Evolutionary conservation across 2,113 vertebrate species (phyloP).

Genomic region (Calyptomena viridis): DNA sequence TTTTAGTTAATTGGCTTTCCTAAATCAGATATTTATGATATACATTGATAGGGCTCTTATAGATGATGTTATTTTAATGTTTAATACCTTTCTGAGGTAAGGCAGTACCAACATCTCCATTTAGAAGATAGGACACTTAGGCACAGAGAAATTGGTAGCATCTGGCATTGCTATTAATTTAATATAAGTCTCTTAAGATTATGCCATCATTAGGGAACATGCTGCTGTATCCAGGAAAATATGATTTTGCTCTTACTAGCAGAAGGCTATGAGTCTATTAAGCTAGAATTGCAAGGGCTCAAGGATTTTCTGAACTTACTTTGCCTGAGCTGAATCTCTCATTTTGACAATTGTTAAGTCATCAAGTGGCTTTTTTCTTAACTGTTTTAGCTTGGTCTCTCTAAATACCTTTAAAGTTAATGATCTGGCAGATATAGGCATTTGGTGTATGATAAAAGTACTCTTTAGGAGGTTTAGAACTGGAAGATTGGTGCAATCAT

Average conservation of each 20-base stretch:
- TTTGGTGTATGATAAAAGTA: neutral
- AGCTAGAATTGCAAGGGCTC: neutral
- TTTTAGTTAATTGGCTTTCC: constrained; percentile 17
- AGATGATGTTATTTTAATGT: neutral
- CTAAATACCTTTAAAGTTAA: neutral
- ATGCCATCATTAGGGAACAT: neutral
- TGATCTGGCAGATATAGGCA: neutral
- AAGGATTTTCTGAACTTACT: neutral
- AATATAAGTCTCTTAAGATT: constrained; percentile 1
- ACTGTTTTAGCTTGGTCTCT: neutral
- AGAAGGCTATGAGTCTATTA: neutral
- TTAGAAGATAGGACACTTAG: neutral
- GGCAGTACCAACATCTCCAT: neutral
- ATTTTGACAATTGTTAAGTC: neutral
- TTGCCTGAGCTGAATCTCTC: neutral
- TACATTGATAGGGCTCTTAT: neutral
- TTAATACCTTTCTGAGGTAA: neutral
- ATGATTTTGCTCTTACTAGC: neutral
- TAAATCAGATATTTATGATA: neutral
- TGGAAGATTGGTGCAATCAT: neutral
- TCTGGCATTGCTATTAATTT: neutral
- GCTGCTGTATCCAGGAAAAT: neutral
- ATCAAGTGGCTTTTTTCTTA: neutral
- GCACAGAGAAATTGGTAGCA: neutral
- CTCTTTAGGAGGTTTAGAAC: neutral